These are phyloP conservation scores for Eumaeus atala DNA, from an alignment of 1,140 invertebrate genomes.

Conservation along the genomic window DNA sequence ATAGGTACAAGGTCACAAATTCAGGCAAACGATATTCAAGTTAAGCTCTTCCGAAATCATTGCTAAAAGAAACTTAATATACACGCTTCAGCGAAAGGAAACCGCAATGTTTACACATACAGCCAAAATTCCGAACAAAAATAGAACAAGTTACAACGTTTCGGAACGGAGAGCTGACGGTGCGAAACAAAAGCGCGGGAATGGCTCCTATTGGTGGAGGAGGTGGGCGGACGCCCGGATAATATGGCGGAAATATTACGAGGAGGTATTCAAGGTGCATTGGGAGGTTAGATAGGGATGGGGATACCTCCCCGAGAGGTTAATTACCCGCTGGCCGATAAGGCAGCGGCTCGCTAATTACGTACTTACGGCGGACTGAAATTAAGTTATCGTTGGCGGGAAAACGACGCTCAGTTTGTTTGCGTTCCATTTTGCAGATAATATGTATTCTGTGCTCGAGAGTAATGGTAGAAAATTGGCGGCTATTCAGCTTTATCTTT, in stretches of 20 bases:
- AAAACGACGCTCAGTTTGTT: constrained; percentile 70
- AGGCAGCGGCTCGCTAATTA: constrained; percentile 73
- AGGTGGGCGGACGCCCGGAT: constrained; percentile 64
- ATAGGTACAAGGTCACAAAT: constrained; percentile 26
- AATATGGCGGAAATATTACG: constrained; percentile 73
- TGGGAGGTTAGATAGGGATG: constrained; percentile 32
- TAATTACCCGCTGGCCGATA: constrained; percentile 72
- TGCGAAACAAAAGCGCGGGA: constrained; percentile 72
- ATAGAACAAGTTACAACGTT: constrained; percentile 63
- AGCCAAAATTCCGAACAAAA: constrained; percentile 65
- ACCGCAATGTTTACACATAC: constrained; percentile 57
- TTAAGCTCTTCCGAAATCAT: constrained; percentile 44
- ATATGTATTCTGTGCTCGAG: constrained; percentile 56
- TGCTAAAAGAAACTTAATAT: constrained; percentile 50
- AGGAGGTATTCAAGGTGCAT: constrained; percentile 65
- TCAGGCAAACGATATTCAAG: constrained; percentile 8
- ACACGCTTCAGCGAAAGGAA: constrained; percentile 60
- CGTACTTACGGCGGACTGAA: constrained; percentile 73
- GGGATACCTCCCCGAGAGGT: constrained; percentile 52
- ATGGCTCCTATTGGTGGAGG: constrained; percentile 64
- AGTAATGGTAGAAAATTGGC: constrained; percentile 70
- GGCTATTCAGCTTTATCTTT: constrained; percentile 64
- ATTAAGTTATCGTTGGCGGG: constrained; percentile 72
- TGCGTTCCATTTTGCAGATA: constrained; percentile 70
- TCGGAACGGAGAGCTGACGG: constrained; percentile 52